Evolutionary conservation across 1,140 invertebrate species (phyloP), one percentile per base, ranked within the genome.

Genomic region (Sycophila sp.): DNA sequence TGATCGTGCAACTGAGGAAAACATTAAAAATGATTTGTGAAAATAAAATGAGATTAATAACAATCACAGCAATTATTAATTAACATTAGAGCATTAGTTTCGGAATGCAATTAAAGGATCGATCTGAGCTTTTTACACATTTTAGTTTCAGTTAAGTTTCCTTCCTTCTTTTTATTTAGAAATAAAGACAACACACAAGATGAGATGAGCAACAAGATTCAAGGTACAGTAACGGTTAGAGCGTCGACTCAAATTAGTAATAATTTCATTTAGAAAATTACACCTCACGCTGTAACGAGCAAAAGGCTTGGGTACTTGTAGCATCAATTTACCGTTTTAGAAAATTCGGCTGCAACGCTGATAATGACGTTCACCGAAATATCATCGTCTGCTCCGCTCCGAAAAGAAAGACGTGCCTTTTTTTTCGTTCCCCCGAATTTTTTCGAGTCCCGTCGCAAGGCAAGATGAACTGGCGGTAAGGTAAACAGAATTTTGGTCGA

Each of bases 301-400:
- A 19, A 26, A 28, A 30, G 17, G n/a, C 4, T 32, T 56, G 24
- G 4, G 22, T 47, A 47, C 10, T 32, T 7, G 13, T n/a, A 28
- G 1, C 32, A 32, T 22, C 24, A 30, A 40, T 30, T 65, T 67
- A 67, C 64, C 64, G 51, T 34, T 56, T 10, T 7, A 2, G 45
- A 67, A 53, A 45, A 28, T 45, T 45, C n/a, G 4, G 34, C 34
- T 42, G 13, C 2, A 22, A 30, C 17, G 51, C 51, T 53, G 47
- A 51, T 51, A 26, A 17, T 60, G 13, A 32, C 28, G 34, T 69
- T 68, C 42, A 62, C 8, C 45, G 34, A 69, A 69, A 51, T 19
- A 69, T 69, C 55, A 59, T 59, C 55, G 40, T 68, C 55, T 59
- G 55, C 55, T 68, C 30, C 19, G 47, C 24, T 51, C 24, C 47